These are phyloP conservation scores for Enteromius paludinosus DNA, from an alignment of 2,797 vertebrate species.

Conservation along the genomic window DNA sequence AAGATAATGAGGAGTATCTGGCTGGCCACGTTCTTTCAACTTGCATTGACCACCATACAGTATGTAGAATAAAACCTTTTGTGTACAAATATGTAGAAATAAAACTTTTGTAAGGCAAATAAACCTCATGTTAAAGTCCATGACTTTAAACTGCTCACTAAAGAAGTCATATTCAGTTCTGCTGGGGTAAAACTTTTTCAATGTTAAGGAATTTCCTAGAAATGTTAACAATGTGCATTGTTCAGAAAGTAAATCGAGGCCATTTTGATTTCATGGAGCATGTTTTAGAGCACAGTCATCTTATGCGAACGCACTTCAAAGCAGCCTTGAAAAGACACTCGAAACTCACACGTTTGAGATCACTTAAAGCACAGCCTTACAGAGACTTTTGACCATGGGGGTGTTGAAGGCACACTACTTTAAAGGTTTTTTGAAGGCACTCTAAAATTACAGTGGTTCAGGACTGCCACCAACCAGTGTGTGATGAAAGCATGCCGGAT, in stretches of 20 bases:
- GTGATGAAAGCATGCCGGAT: constrained; percentile 32
- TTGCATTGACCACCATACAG: background rate
- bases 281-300: constrained; percentile 18
- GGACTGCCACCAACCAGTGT: background rate
- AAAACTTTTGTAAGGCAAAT: background rate
- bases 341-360: constrained; percentile 9
- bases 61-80: background rate
- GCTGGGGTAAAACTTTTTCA: background rate
- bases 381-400: constrained; percentile 20
- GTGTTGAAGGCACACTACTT: constrained; percentile 29
- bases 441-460: constrained; percentile 21
- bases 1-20: background rate
- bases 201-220: background rate
- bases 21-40: background rate
- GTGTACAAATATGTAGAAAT: too few species aligned
- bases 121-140: background rate
- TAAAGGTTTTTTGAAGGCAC: constrained; percentile 23
- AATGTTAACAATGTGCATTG: background rate
- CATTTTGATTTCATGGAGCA: constrained; percentile 4
- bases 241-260: background rate
- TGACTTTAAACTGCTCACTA: background rate
- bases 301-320: background rate
- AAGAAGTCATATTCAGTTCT: background rate
- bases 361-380: constrained; percentile 11
- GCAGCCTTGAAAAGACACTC: constrained; percentile 19